phyloP scores from a whole-genome alignment of 2,113 vertebrate species.

The Ptilonorhynchus violaceus region DNA sequence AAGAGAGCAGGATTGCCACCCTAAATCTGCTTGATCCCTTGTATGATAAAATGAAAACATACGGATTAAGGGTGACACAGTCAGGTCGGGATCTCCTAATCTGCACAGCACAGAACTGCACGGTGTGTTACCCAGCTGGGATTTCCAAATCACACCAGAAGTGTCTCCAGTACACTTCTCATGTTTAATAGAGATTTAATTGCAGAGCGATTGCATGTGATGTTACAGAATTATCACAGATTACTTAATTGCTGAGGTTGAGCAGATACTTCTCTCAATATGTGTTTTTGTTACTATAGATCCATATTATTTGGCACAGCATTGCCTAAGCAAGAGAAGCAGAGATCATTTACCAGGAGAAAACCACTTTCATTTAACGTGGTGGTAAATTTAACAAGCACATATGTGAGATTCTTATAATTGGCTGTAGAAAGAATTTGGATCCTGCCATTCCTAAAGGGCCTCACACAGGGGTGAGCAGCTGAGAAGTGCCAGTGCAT shows the following conservation, averaged over 20 bases:
- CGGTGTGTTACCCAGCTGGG: neutral
- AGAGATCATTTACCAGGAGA: neutral
- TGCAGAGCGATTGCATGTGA: neutral
- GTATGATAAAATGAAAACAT: neutral
- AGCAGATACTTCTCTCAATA: neutral
- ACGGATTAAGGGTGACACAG: neutral
- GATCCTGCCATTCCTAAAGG: neutral
- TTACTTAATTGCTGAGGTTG: conserved; percentile 22
- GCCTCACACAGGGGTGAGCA: neutral
- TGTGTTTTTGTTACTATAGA: neutral
- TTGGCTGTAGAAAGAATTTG: neutral
- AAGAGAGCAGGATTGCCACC: neutral
- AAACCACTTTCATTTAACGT: neutral
- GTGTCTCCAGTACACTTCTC: neutral
- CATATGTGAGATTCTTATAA: neutral
- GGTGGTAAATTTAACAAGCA: neutral
- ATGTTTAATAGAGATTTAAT: conserved; percentile 6
- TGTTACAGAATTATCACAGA: conserved; percentile 33
- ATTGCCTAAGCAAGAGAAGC: neutral
- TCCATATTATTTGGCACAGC: neutral
- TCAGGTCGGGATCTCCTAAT: neutral
- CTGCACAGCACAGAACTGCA: neutral
- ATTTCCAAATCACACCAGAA: neutral
- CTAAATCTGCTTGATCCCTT: neutral
- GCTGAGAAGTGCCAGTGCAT: neutral